Evolutionary conservation across 2,113 vertebrate genomes (phyloP).

Genomic region (Pseudorhombus dupliciocellatus): DNA sequence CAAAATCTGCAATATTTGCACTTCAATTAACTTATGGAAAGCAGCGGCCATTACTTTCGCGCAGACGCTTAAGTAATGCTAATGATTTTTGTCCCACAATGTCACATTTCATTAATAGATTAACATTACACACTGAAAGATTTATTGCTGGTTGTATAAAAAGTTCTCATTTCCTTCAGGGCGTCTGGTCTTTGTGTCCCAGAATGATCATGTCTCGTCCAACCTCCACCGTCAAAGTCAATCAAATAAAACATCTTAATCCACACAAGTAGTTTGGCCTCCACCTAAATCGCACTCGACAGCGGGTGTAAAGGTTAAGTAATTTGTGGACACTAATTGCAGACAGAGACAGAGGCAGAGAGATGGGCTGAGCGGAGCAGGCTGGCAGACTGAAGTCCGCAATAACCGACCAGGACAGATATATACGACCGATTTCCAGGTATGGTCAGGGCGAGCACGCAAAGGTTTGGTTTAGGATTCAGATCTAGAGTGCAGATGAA

Average conservation of each 20-base stretch:
- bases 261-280: background rate
- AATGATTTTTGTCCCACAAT: conserved; percentile 2
- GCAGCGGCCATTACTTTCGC: background rate
- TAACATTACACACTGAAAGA: conserved; percentile 3
- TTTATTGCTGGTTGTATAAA: background rate
- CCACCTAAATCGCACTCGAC: conserved; percentile 15
- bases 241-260: conserved; percentile 6
- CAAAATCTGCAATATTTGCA: conserved; percentile 11
- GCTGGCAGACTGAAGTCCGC: background rate
- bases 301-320: conserved; percentile 3
- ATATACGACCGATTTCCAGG: background rate
- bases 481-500: background rate
- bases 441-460: too few relatives aligned
- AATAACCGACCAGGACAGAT: background rate
- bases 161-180: background rate
- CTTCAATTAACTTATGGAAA: conserved; percentile 30
- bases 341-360: background rate
- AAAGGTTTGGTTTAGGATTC: background rate
- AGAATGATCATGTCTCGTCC: background rate
- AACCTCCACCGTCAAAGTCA: background rate
- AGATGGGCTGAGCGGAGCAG: background rate
- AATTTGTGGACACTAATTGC: background rate
- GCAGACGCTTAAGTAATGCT: conserved; percentile 2
- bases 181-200: background rate
- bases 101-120: background rate